Percentiles rank a stretch among this genome's conserved stretches.
These are phyloP conservation scores for Ariolimax columbianus DNA, from an alignment of 2,888 invertebrate genomes.

Conservation along the genomic window DNA sequence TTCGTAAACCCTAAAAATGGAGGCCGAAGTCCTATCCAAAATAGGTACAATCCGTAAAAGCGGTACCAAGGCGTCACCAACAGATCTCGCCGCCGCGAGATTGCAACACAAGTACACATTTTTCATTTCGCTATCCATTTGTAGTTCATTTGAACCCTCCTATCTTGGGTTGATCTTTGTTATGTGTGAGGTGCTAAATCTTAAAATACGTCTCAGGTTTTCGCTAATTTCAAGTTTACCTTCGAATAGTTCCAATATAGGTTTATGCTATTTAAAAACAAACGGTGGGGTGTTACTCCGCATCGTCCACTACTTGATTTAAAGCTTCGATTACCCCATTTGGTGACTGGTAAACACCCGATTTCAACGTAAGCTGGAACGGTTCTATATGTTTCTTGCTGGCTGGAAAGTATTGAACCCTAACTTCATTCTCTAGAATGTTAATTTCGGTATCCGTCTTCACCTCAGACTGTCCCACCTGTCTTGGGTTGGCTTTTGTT, in stretches of 20 bases:
- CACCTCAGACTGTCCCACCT: not conserved
- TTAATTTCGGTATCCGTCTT: no score
- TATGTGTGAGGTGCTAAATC: not conserved
- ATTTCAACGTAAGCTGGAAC: no score
- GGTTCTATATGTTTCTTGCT: no score
- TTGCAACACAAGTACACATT: slow-evolving; percentile 23
- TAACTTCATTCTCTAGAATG: no score
- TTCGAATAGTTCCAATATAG: not conserved
- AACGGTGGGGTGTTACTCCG: no score
- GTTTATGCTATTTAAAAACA: not conserved
- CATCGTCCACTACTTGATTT: no score
- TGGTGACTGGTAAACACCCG: no score
- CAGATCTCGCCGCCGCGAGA: not conserved
- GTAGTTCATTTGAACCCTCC: not conserved
- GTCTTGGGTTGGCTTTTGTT: not conserved
- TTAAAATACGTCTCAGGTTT: not conserved
- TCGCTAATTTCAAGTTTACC: not conserved
- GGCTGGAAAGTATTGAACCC: no score
- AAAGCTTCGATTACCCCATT: no score
- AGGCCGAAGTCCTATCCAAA: not conserved
- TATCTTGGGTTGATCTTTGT: not conserved
- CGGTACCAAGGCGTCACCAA: slow-evolving; percentile 28
- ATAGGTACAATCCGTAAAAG: slow-evolving; percentile 20
- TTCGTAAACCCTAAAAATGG: slow-evolving; percentile 11
- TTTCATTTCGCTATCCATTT: not conserved